A percentile compares a stretch with the other conserved stretches of the same genome.
These are phyloP conservation scores for Mus minutoides DNA, from an alignment of 2,797 vertebrate species.

Conservation along the genomic window DNA sequence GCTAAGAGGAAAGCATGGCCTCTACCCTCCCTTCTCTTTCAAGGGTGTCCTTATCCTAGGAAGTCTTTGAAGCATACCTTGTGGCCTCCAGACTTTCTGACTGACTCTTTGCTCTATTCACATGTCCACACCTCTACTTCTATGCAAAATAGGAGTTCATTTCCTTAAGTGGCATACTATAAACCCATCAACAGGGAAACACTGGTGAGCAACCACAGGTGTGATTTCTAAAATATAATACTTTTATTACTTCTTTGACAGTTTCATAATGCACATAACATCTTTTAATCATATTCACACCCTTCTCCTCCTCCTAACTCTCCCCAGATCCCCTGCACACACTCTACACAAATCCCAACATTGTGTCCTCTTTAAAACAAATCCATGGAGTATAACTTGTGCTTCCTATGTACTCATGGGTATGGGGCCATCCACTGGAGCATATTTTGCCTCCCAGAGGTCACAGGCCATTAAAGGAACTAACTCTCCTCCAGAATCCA, in stretches of 20 bases:
- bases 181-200: not conserved
- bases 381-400: not conserved
- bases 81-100: not conserved
- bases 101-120: not conserved
- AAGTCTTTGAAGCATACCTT: too few species aligned
- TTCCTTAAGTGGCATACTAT: not conserved
- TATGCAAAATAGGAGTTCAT: not conserved
- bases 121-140: not conserved
- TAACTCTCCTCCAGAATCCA: not conserved
- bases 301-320: not conserved
- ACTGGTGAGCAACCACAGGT: too few species aligned
- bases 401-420: not conserved
- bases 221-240: not conserved
- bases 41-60: not conserved
- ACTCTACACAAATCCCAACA: not conserved
- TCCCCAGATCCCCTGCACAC: not conserved
- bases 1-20: not conserved
- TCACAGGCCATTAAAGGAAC: not conserved
- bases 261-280: not conserved
- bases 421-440: too few species aligned
- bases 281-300: not conserved
- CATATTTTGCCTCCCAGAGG: not conserved
- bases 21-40: not conserved
- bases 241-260: not conserved
- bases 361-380: not conserved